phyloP scores from a whole-genome alignment of 2,113 vertebrate genomes.

The Cinclus cinclus region DNA sequence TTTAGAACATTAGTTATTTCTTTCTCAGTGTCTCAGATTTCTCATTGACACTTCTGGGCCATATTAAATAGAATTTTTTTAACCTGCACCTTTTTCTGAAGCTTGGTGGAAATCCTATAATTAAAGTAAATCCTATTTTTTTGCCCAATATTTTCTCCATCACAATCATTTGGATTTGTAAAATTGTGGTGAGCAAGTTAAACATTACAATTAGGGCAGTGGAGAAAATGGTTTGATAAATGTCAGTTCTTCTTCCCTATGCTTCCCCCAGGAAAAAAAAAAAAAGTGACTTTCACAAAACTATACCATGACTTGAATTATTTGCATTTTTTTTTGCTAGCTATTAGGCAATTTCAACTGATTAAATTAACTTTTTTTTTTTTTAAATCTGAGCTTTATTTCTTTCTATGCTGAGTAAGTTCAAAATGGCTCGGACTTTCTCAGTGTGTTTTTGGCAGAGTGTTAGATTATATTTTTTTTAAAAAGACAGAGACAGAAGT shows the following conservation, averaged over 20 bases:
- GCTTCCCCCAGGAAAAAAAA: background rate
- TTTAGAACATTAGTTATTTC: background rate
- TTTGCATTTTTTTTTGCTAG: background rate
- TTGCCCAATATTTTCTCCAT: background rate
- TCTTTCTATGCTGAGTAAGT: background rate
- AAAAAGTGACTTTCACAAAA: background rate
- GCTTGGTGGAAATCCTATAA: background rate
- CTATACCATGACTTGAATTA: background rate
- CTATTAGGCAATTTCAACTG: background rate
- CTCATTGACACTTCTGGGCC: slow-evolving; percentile 6
- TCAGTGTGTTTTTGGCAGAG: background rate
- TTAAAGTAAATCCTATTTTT: background rate
- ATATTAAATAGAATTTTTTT: background rate
- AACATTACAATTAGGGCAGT: background rate
- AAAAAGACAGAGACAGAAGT: rapidly evolving
- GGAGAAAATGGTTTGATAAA: background rate
- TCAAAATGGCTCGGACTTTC: background rate
- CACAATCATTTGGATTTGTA: background rate
- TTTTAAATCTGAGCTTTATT: background rate
- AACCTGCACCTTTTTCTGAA: background rate
- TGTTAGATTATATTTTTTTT: background rate
- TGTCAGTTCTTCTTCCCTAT: background rate
- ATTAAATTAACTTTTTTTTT: background rate
- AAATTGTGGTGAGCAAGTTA: background rate
- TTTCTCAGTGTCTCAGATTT: slow-evolving; percentile 13